Evolutionary conservation across 2,888 invertebrate genomes (phyloP), one percentile per base, ranked within the genome.

Genomic region (Diogma glabrata): DNA sequence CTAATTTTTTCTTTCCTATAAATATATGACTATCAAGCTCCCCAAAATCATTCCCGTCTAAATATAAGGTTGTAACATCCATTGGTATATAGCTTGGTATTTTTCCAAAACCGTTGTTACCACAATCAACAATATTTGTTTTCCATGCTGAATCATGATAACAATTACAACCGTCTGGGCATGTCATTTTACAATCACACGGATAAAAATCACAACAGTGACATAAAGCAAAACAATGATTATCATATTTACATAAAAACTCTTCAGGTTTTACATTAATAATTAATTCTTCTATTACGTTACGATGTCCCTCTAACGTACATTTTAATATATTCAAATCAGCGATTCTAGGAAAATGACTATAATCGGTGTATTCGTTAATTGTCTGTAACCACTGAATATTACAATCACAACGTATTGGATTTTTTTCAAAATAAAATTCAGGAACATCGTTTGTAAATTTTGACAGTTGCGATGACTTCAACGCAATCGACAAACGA

Each of bases 151-250:
- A 82, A 73, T 89, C 89, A 73, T 87, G 86, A 75, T 82, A 89
- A 67, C 90, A 90, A 58, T 82, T 81, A 70, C 90, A 90, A 67
- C 82, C 84, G 67, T 80, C 79, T 57, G 90, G 90, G 68, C 90
- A 90, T 60, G 84, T 85, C 84, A 87, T 88, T 75, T 88, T 85
- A 71, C 90, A 90, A 72, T 90, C 90, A 72, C 90, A 90, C 56
- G 86, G 87, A 69, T 87, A 87, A 74, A 85, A 90, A 66, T 88
- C 87, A 72, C 90, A 90, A 72, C 90, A 90, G 70, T 87, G 86
- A 69, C 90, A 90, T 56, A 86, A 71, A 50, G 87, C 81, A 70
- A 87, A 88, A 72, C 90, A 90, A 67, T 87, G 85, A 54, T 82
- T 79, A 62, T 82, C 81, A 71, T 88, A 88, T 58, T 80, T 79